phyloP scores from a whole-genome alignment of 2,113 vertebrate genomes.

The Thamnaconus septentrionalis region DNA sequence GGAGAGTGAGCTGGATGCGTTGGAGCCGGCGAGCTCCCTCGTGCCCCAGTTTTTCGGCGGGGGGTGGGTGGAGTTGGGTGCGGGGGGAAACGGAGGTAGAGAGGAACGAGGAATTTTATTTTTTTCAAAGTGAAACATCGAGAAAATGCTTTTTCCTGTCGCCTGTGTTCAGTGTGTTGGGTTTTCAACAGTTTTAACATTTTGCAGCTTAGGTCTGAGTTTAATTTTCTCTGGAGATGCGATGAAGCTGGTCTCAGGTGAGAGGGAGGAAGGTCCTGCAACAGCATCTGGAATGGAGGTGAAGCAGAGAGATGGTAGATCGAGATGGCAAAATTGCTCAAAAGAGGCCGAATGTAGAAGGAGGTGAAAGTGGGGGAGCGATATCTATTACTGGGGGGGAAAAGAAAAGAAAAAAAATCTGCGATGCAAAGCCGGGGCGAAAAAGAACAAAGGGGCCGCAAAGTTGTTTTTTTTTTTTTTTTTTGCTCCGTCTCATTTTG shows the following conservation, averaged over 20 bases:
- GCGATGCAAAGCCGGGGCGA: neutral
- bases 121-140: neutral
- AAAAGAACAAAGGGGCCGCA: slow-evolving; percentile 2
- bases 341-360: too few species aligned
- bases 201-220: too few species aligned
- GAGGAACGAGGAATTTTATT: neutral
- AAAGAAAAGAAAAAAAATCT: neutral
- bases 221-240: too few species aligned
- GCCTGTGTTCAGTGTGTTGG: too few species aligned
- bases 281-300: too few species aligned
- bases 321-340: too few species aligned
- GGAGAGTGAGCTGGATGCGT: slow-evolving; percentile 30
- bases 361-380: neutral
- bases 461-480: neutral
- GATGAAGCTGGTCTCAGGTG: too few species aligned
- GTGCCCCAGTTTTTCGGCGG: slow-evolving; percentile 53
- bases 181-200: too few species aligned
- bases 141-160: too few species aligned
- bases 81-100: neutral
- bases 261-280: too few species aligned
- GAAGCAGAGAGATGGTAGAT: too few species aligned
- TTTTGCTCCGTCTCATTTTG: too few species aligned
- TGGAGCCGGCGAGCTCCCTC: slow-evolving; percentile 10
- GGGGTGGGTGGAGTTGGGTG: slow-evolving; percentile 20
- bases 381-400: neutral